These are phyloP conservation scores for Gallinago paraguaiae DNA, from an alignment of 2,113 vertebrate genomes.

Conservation along the genomic window DNA sequence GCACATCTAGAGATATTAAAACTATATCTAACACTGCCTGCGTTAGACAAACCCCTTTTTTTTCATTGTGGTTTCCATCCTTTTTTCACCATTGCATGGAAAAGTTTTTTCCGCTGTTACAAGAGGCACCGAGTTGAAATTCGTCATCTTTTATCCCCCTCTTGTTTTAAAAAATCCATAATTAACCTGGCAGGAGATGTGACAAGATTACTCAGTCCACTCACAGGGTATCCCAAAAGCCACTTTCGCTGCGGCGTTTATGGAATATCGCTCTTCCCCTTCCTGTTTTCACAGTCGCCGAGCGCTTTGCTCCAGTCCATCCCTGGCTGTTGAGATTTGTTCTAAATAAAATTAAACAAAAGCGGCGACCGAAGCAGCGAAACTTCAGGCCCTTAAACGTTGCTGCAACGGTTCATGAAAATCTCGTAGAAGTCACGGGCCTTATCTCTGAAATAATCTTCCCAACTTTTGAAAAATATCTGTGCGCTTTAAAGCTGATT, in stretches of 20 bases:
- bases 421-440: not conserved
- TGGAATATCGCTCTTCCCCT: not conserved
- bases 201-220: not conserved
- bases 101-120: not conserved
- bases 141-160: accelerated
- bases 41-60: accelerated
- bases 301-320: not conserved
- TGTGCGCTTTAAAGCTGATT: not conserved
- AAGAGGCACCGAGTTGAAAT: not conserved
- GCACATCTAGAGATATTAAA: not conserved
- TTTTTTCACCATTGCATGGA: not conserved
- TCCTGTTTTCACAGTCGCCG: not conserved
- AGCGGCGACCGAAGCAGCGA: not conserved
- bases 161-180: not conserved
- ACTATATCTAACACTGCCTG: accelerated
- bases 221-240: not conserved
- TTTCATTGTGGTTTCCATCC: accelerated
- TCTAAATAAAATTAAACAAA: not conserved
- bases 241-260: not conserved
- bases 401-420: not conserved
- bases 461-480: not conserved
- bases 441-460: not conserved
- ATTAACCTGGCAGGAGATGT: not conserved
- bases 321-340: not conserved
- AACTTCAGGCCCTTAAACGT: not conserved